phyloP scores from a whole-genome alignment of 2,113 vertebrate species.

The Mastomys coucha region DNA sequence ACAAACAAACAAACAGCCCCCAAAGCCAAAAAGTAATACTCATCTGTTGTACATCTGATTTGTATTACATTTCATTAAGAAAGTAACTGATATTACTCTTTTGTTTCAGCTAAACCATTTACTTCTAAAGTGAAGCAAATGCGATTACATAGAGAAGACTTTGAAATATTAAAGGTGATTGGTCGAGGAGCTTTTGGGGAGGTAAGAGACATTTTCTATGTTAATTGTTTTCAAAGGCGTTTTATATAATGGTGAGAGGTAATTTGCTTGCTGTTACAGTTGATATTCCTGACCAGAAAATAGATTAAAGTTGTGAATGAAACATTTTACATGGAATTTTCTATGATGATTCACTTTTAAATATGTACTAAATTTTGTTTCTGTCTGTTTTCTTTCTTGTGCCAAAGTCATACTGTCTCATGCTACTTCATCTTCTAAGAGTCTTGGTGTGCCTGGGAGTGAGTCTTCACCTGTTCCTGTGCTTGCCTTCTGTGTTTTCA shows the following conservation, averaged over 20 bases:
- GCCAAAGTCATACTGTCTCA: background rate
- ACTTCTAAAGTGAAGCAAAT: slow-evolving; percentile 99
- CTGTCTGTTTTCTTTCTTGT: background rate
- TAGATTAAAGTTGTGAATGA: slow-evolving; percentile 41
- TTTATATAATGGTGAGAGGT: slow-evolving; percentile 12
- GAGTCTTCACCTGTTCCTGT: background rate
- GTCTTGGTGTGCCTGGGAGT: background rate
- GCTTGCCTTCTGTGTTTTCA: slow-evolving; percentile 41
- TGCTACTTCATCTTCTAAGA: background rate
- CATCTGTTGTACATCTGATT: slow-evolving; percentile 45
- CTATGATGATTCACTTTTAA: background rate
- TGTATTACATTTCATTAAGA: slow-evolving; percentile 51
- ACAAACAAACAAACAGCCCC: too few relatives aligned
- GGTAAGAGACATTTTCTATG: slow-evolving; percentile 87
- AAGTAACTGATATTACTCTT: slow-evolving; percentile 73
- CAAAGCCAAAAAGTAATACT: background rate
- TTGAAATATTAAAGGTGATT: slow-evolving; percentile 99
- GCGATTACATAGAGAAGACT: slow-evolving; percentile 98
- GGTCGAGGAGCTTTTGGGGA: slow-evolving; percentile 99
- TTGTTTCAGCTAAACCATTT: slow-evolving; percentile 96
- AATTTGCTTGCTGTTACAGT: slow-evolving; percentile 33
- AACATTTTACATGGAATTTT: slow-evolving; percentile 6
- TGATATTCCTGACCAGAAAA: slow-evolving; percentile 53
- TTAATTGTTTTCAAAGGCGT: slow-evolving; percentile 37
- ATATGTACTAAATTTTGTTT: background rate